Conservation (phyloP, 2,797 vertebrate species). For the Danio aesculapii region DNA sequence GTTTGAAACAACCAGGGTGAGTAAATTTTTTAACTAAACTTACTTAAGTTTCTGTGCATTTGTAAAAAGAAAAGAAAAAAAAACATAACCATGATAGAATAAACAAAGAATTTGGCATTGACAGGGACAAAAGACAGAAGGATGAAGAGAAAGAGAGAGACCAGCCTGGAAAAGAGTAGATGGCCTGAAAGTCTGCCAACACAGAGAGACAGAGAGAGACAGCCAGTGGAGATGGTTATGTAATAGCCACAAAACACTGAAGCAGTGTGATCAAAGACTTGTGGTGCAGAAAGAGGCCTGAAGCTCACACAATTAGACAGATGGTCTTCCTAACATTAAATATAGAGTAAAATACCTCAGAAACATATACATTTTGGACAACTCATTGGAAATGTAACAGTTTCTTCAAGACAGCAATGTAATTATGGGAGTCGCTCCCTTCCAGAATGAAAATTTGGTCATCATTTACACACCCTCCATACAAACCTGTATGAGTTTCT, state of each 20-base stretch:
- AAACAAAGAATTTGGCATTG: neutral
- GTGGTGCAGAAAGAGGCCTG: slow-evolving; percentile 58
- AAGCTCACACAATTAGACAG: slow-evolving; percentile 31
- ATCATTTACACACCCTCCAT: too few relatives aligned
- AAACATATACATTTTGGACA: slow-evolving; percentile 33
- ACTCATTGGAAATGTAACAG: neutral
- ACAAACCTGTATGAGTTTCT: too few relatives aligned
- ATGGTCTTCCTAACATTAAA: neutral
- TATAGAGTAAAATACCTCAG: slow-evolving; percentile 14
- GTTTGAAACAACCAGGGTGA: neutral
- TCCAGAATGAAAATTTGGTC: too few relatives aligned
- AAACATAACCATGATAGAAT: neutral
- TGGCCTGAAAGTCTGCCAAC: slow-evolving; percentile 15
- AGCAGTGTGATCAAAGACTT: slow-evolving; percentile 66
- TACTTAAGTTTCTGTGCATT: neutral
- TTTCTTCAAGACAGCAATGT: neutral
- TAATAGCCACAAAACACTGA: slow-evolving; percentile 69
- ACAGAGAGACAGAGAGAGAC: slow-evolving; percentile 28
- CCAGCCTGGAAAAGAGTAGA: slow-evolving; percentile 36
- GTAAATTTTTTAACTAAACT: neutral
- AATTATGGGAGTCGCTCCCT: neutral
- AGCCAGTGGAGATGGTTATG: slow-evolving; percentile 67
- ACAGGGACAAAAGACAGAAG: slow-evolving; percentile 9
- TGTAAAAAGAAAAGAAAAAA: neutral
- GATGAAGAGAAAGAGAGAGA: slow-evolving; percentile 24